Base-by-base conservation (phyloP, 2,888 invertebrate species). In the Ennomos erosarius region DNA sequence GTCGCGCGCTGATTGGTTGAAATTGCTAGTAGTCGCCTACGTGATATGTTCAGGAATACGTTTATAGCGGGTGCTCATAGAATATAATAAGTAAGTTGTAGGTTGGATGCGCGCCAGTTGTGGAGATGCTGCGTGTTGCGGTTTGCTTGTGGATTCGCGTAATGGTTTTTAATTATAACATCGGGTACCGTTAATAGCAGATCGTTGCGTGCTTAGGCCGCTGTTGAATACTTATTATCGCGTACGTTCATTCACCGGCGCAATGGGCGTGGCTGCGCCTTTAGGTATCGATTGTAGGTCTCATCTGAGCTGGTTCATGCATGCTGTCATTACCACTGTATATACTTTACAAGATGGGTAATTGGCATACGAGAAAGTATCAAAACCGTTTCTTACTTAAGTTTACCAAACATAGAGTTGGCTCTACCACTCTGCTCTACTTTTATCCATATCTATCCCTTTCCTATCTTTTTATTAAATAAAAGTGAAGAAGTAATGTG, bases 1-100 rank as follows among this genome's bases (percentile, higher is more conserved):
- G 90, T 89, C 88, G 90, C 87, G 81, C 79, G 84, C 87, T 89
- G 92, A 93, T 93, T 93, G 93, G 93, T 90, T 91, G 82, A 87
- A 90, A 91, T 92, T 86, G 91, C 87, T 89, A 87, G 88, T 91
- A 91, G 90, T 85, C 84, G 84, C 72, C 85, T 89, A 92, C 92
- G 92, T 92, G 92, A 90, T 90, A 88, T 91, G 91, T 92, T 89
- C 91, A 81, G 87, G 87, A 91, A 90, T 91, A 91, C 92, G 92
- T 89, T 92, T 90, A 91, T 88, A 87, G 90, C 86, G 76, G 68
- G 82, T 82, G 89, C 82, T 90, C 87, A 90, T 90, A 88, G 92
- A 92, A 92, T 91, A 91, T 91, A 88, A 91, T 91, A 92, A 90
- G 90, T 83, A 82, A 87, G 86, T 86, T 86, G 88, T 86, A 81